phyloP scores from a whole-genome alignment of 1,140 invertebrate genomes.

The Dinothrombium tinctorium region DNA sequence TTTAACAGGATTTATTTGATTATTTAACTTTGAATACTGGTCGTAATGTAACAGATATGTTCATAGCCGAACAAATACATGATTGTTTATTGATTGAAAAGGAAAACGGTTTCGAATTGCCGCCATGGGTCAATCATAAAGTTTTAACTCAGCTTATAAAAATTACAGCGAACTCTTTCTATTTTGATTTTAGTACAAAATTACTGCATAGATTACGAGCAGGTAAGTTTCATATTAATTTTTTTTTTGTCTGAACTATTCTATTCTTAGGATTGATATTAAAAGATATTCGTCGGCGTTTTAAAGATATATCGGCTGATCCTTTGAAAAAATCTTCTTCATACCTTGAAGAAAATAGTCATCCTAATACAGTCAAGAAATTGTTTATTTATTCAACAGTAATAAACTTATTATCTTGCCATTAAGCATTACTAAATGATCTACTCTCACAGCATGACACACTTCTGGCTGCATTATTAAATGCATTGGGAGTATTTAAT shows the following conservation, averaged over 20 bases:
- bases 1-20: not conserved
- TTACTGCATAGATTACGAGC: constrained; percentile 8
- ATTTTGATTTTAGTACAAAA: constrained; percentile 3
- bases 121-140: constrained; percentile 3
- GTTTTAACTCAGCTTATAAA: not conserved
- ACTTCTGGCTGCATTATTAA: constrained; percentile 6
- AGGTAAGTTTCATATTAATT: not conserved
- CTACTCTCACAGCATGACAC: constrained; percentile 9
- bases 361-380: not conserved
- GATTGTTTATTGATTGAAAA: constrained; percentile 9
- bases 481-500: constrained; percentile 6
- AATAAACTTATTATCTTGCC: not conserved
- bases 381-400: constrained; percentile 33
- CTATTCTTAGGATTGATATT: constrained; percentile 3
- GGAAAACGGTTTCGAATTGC: constrained; percentile 3
- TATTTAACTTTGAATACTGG: constrained; percentile 8
- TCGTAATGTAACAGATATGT: constrained; percentile 1
- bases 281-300: constrained; percentile 2
- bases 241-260: not conserved
- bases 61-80: constrained; percentile 4
- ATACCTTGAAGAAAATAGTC: not conserved
- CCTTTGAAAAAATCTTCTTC: not conserved
- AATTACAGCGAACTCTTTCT: constrained; percentile 6
- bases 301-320: not conserved
- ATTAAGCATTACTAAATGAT: not conserved